A percentile compares a stretch with the other conserved stretches of the same genome.
Conservation (phyloP, 2,797 vertebrate species). For the Phrynocephalus vlangalii region DNA sequence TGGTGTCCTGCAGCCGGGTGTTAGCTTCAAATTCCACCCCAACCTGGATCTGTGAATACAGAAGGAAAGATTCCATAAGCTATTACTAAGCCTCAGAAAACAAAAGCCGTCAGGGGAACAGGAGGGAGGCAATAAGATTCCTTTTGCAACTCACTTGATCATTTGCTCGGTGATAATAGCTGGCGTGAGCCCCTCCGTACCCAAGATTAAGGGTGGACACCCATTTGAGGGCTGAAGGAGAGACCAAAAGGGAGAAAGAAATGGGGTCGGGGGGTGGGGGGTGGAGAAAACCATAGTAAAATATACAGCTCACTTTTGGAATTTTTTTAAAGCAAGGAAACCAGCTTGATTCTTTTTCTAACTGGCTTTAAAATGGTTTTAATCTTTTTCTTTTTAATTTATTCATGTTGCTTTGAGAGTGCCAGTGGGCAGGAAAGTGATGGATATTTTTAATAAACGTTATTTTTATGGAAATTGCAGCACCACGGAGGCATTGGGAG, state of each 20-base stretch:
- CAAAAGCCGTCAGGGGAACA: not conserved
- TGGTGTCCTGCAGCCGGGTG: constrained; percentile 93
- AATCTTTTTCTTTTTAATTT: too few species aligned
- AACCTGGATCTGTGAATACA: constrained; percentile 86
- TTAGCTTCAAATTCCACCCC: constrained; percentile 98
- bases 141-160: constrained; percentile 81
- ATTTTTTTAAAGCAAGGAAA: too few species aligned
- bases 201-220: constrained; percentile 91
- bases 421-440: not conserved
- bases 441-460: too few species aligned
- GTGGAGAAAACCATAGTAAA: not conserved
- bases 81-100: not conserved
- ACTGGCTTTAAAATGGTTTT: too few species aligned
- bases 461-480: not conserved
- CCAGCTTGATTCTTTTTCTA: too few species aligned
- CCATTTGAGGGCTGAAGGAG: constrained; percentile 87
- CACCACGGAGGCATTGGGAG: fast-evolving
- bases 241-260: not conserved
- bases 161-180: constrained; percentile 95
- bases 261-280: not conserved
- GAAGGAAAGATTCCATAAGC: not conserved
- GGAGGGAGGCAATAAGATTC: fast-evolving
- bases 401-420: too few species aligned
- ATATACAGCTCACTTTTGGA: too few species aligned
- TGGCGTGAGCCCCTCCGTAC: constrained; percentile 94